Evolutionary conservation across 2,888 invertebrate genomes (phyloP), one percentile per base, ranked within the genome.

Genomic region (Drosophila kanekoi): DNA sequence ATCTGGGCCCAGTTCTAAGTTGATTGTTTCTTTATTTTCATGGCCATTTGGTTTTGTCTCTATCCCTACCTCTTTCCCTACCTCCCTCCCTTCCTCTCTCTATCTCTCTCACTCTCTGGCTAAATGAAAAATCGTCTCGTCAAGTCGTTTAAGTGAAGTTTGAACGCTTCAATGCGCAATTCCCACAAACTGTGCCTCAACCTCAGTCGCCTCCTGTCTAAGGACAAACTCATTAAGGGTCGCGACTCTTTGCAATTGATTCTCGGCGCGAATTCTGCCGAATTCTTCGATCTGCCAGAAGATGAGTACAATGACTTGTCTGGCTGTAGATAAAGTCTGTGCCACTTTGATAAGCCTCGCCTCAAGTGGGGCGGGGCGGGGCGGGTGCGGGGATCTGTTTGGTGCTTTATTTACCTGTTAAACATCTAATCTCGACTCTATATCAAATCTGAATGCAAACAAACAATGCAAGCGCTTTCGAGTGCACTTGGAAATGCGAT

Each of bases 91-190:
- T 2, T 11, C 44, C 35, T 33, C 33, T 6, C n/a, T 41, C 16
- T 0, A 10, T 5, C 11, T 8, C 11, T 18, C 18, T 16, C 4
- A 3, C 18, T 1, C 3, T 2, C 14, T 32, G 10, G n/a, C 38
- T 47, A 61, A 60, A 51, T 77, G 64, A 63, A 62, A 58, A 69
- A 72, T 59, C 54, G 63, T 81, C 79, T 77, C 54, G 67, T 43
- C 67, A 58, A 51, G 23, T 67, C 58, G 28, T 67, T 40, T 47
- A 70, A 73, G 35, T 66, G 54, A 62, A 71, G 53, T 60, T 70
- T 58, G 16, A 63, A 67, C 63, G 77, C 77, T 71, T 77, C 63
- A 83, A 82, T 82, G 81, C 85, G 63, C 84, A 82, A 71, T 80
- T 82, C 84, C 80, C 82, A 82, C 69, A 58, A 51, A 18, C 33